A percentile compares a stretch with the other conserved stretches of the same genome.
Evolutionary conservation across 2,888 invertebrate species (phyloP).

Genomic region (Macrosiphum euphorbiae): DNA sequence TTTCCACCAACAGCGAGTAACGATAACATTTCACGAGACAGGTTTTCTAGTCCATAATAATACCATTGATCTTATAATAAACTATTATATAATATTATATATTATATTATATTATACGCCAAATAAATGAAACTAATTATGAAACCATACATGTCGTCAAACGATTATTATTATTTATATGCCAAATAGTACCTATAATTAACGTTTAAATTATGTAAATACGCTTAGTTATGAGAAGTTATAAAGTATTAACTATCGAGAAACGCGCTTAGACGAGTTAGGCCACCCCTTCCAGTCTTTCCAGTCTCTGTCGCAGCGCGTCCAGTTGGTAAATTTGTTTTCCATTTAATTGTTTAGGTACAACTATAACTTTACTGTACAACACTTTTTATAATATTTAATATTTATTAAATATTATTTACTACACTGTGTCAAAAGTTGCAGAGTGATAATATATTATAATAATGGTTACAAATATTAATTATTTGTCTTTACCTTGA

Average conservation of each 20-base stretch:
- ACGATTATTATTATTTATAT: not conserved
- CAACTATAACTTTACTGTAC: too few species aligned
- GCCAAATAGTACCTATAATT: not conserved
- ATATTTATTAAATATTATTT: not conserved
- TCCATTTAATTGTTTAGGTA: not conserved
- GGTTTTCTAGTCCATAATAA: not conserved
- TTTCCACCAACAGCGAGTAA: not conserved
- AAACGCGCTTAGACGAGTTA: not conserved
- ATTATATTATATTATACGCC: not conserved
- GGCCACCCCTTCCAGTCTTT: not conserved
- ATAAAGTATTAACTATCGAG: not conserved
- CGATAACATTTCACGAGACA: not conserved
- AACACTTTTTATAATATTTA: not conserved
- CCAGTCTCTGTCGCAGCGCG: not conserved
- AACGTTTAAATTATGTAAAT: not conserved
- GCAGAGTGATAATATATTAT: not conserved
- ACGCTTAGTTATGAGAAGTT: not conserved
- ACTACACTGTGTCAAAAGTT: not conserved
- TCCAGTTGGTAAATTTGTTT: not conserved
- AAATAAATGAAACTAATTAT: too few species aligned
- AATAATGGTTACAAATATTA: not conserved
- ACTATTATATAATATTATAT: not conserved
- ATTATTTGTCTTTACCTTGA: conserved; percentile 11
- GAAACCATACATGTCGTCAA: not conserved
- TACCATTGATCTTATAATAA: not conserved